Percentiles rank a stretch among this genome's conserved stretches.
phyloP scores from a whole-genome alignment of 2,888 invertebrate genomes.

The Oxyteleia sp. region DNA sequence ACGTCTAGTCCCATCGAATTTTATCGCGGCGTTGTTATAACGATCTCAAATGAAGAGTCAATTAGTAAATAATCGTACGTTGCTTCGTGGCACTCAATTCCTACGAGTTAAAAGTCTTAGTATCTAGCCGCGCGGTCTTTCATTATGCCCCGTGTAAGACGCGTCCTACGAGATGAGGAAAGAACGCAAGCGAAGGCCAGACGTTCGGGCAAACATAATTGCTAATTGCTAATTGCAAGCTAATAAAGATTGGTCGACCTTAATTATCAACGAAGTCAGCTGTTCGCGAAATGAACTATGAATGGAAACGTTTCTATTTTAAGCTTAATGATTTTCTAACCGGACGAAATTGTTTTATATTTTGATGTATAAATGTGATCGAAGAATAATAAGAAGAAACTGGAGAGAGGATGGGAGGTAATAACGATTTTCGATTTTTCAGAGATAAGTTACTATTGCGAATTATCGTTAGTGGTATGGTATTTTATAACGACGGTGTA shows the following conservation, averaged over 20 bases:
- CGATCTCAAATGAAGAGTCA: constrained; percentile 31
- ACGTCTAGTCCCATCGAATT: constrained; percentile 21
- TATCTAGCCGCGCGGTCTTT: constrained; percentile 22
- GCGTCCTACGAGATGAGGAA: constrained; percentile 20
- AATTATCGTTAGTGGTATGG: too few species aligned
- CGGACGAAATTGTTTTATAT: constrained; percentile 2
- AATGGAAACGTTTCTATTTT: constrained; percentile 17
- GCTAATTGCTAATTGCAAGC: constrained; percentile 21
- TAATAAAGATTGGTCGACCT: constrained; percentile 19
- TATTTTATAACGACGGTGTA: too few species aligned
- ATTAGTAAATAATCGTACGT: constrained; percentile 38
- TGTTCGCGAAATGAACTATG: constrained; percentile 20
- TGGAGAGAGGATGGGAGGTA: too few species aligned
- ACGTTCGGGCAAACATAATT: constrained; percentile 13
- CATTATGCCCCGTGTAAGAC: constrained; percentile 21
- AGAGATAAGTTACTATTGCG: too few species aligned
- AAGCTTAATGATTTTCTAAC: background rate
- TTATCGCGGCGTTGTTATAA: constrained; percentile 23
- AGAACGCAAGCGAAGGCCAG: constrained; percentile 2
- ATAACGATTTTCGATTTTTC: too few species aligned
- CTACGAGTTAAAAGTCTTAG: constrained; percentile 17
- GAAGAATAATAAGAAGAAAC: too few species aligned
- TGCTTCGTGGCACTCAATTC: constrained; percentile 14
- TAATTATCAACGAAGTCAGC: constrained; percentile 19
- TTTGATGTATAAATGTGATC: too few species aligned